These are phyloP conservation scores for Gymnoscopelus braueri DNA, from an alignment of 2,797 vertebrate genomes.

Conservation along the genomic window DNA sequence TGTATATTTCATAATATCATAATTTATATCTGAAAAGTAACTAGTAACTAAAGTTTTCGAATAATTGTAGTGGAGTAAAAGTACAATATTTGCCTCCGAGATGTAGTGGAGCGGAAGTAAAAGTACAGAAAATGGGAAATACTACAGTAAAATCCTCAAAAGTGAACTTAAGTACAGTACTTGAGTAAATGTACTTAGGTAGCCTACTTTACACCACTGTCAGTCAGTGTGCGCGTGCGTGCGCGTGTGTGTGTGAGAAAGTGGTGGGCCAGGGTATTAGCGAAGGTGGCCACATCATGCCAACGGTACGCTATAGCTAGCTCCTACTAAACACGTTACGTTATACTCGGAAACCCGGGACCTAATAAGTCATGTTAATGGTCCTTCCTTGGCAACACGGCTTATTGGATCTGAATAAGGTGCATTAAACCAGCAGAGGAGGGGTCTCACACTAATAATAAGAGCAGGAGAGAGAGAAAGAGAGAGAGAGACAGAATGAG, in stretches of 20 bases:
- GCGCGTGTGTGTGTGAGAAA: constrained; percentile 14
- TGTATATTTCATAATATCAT: too few relatives aligned
- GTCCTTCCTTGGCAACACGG: not conserved
- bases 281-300: not conserved
- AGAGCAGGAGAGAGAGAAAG: not conserved
- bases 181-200: too few relatives aligned
- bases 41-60: too few relatives aligned
- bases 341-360: not conserved
- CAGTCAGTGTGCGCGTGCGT: constrained; percentile 7
- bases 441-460: not conserved
- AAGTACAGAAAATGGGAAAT: too few relatives aligned
- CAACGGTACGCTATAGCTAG: not conserved
- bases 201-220: not conserved
- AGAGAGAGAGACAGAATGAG: not conserved
- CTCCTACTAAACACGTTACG: not conserved
- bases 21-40: too few relatives aligned
- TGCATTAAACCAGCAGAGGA: not conserved
- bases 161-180: too few relatives aligned
- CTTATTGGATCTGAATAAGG: not conserved
- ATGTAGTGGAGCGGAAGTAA: too few relatives aligned
- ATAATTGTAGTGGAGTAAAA: too few relatives aligned
- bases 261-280: not conserved
- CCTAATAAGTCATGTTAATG: constrained; percentile 6
- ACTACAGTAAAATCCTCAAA: too few relatives aligned
- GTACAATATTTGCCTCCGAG: too few relatives aligned